A percentile compares a stretch with the other conserved stretches of the same genome.
phyloP scores from a whole-genome alignment of 2,797 vertebrate genomes.

The Cryptoprocta ferox region DNA sequence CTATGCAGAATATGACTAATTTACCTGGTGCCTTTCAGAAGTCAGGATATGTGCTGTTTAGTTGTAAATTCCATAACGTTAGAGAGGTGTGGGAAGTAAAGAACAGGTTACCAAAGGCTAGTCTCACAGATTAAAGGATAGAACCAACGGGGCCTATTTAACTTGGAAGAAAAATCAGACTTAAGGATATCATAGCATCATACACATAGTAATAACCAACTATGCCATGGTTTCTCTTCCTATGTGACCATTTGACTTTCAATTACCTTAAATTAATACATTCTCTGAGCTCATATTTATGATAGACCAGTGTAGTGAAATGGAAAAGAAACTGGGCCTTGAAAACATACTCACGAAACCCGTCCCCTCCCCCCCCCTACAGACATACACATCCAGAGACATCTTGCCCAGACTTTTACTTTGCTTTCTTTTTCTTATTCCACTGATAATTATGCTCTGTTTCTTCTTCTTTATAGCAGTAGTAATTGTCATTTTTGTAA shows the following conservation, averaged over 20 bases:
- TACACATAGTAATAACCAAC: neutral
- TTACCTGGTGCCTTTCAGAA: neutral
- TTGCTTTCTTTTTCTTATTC: neutral
- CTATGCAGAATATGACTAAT: neutral
- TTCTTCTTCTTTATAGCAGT: neutral
- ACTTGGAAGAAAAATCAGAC: neutral
- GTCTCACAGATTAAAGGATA: neutral
- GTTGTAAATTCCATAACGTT: neutral
- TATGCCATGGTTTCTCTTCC: neutral
- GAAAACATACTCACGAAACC: neutral
- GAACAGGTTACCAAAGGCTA: neutral
- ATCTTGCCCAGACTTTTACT: neutral
- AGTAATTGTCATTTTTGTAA: neutral
- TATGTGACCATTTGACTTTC: neutral
- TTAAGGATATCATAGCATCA: neutral
- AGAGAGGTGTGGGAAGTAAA: neutral
- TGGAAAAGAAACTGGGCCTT: neutral
- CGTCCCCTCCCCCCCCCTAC: rapidly evolving
- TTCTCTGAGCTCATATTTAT: neutral
- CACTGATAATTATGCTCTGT: neutral
- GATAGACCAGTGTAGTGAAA: neutral
- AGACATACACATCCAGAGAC: neutral
- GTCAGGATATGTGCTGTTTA: neutral
- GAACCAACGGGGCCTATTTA: neutral
- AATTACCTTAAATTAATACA: neutral